phyloP scores from a whole-genome alignment of 1,140 invertebrate species.

The Drosophila navojoa region DNA sequence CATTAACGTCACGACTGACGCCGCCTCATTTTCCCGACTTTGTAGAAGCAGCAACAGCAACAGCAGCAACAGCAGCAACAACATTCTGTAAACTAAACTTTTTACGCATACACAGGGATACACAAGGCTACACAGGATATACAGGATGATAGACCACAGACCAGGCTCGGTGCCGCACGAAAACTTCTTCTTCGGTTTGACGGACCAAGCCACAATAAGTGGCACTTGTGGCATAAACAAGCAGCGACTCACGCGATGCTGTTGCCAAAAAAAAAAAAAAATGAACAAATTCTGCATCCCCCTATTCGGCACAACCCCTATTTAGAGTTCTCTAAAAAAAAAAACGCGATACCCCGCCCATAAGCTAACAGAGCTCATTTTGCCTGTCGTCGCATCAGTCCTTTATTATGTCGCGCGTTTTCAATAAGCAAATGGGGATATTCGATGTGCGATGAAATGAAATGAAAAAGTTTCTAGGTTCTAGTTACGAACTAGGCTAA shows the following conservation, averaged over 20 bases:
- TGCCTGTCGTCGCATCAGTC: slow-evolving; percentile 37
- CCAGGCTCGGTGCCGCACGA: slow-evolving; percentile 8
- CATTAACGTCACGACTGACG: slow-evolving; percentile 63
- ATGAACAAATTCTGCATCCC: not conserved
- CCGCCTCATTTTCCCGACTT: slow-evolving; percentile 38
- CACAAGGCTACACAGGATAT: slow-evolving; percentile 13
- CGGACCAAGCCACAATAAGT: slow-evolving; percentile 57
- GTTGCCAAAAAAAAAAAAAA: slow-evolving; percentile 33
- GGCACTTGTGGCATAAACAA: slow-evolving; percentile 64
- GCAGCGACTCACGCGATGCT: slow-evolving; percentile 28
- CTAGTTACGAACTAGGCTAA: too few species aligned
- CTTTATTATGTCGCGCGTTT: slow-evolving; percentile 16
- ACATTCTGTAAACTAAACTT: slow-evolving; percentile 73
- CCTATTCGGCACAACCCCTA: not conserved
- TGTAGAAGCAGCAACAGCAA: slow-evolving; percentile 1
- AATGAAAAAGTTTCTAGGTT: too few species aligned
- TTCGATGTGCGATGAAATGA: not conserved
- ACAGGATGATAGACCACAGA: slow-evolving; percentile 13
- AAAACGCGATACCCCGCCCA: not conserved
- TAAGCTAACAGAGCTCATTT: slow-evolving; percentile 24
- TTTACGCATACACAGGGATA: slow-evolving; percentile 33
- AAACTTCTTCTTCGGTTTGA: slow-evolving; percentile 46
- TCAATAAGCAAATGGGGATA: not conserved
- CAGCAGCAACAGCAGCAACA: slow-evolving; percentile 33
- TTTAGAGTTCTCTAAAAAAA: not conserved